phyloP scores from a whole-genome alignment of 2,888 invertebrate genomes.

The Lapara coniferarum region DNA sequence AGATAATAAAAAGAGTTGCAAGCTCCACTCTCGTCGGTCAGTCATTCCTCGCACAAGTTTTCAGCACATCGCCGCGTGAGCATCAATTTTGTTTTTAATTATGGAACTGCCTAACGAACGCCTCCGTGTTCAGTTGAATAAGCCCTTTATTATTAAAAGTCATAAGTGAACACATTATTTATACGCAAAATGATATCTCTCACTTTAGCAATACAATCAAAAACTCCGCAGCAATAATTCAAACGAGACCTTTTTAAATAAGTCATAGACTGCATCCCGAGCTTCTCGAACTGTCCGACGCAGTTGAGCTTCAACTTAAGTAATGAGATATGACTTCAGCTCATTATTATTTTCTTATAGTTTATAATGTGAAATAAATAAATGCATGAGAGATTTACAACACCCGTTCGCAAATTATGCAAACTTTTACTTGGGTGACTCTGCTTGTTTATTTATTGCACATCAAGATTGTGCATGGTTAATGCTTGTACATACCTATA shows the following conservation, averaged over 20 bases:
- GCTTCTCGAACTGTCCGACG: slow-evolving; percentile 56
- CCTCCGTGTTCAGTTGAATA: slow-evolving; percentile 29
- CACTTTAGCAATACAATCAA: slow-evolving; percentile 22
- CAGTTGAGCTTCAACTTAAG: slow-evolving; percentile 73
- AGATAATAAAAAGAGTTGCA: slow-evolving; percentile 36
- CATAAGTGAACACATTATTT: slow-evolving; percentile 16
- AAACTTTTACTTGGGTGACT: slow-evolving; percentile 39
- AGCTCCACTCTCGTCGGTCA: slow-evolving; percentile 51
- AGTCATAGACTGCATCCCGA: slow-evolving; percentile 26
- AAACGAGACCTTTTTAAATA: slow-evolving; percentile 14
- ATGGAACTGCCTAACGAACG: slow-evolving; percentile 34
- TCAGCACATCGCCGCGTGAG: slow-evolving; percentile 60
- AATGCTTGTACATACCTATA: slow-evolving; percentile 29
- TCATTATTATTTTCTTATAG: slow-evolving; percentile 75
- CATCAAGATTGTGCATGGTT: slow-evolving; percentile 11
- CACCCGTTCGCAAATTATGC: slow-evolving; percentile 51
- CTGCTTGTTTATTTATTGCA: slow-evolving; percentile 26
- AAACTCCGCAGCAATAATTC: slow-evolving; percentile 24
- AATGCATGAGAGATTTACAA: slow-evolving; percentile 69
- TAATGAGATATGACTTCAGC: slow-evolving; percentile 79
- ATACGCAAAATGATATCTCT: slow-evolving; percentile 20
- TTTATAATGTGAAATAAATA: slow-evolving; percentile 66
- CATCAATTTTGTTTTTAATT: slow-evolving; percentile 59
- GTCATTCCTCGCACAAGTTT: slow-evolving; percentile 56
- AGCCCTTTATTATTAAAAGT: slow-evolving; percentile 18